Evolutionary conservation across 2,797 vertebrate genomes (phyloP).

Genomic region (Characodon lateralis): DNA sequence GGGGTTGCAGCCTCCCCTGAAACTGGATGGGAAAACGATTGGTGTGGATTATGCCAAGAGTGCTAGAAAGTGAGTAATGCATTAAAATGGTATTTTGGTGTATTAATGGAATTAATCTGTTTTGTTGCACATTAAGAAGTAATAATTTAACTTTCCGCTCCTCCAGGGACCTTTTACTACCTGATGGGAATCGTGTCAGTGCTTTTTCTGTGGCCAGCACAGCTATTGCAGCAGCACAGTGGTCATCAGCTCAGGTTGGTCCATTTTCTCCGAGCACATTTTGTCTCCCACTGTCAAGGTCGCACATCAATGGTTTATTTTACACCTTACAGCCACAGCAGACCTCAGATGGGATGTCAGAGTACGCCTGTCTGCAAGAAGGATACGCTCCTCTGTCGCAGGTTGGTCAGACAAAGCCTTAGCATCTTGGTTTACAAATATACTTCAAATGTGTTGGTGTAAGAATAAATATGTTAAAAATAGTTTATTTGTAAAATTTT

Average conservation of each 20-base stretch:
- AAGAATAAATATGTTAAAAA: background rate
- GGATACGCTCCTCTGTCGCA: conserved; percentile 88
- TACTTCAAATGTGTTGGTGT: background rate
- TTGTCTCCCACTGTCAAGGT: background rate
- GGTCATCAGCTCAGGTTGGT: conserved; percentile 96
- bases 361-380: conserved; percentile 93
- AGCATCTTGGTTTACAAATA: background rate
- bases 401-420: conserved; percentile 73
- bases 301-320: conserved; percentile 10
- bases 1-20: conserved; percentile 93
- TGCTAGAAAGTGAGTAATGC: conserved; percentile 92
- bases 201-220: conserved; percentile 98
- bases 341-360: conserved; percentile 87
- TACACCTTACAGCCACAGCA: conserved; percentile 82
- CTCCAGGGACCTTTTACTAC: conserved; percentile 91
- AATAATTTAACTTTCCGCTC: background rate
- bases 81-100: background rate
- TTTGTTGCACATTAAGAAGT: background rate
- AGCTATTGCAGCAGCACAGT: conserved; percentile 98
- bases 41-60: conserved; percentile 99
- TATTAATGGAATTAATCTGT: background rate
- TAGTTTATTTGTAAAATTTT: background rate
- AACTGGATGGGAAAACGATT: conserved; percentile 98
- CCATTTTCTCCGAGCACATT: background rate
- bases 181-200: conserved; percentile 95